Base-by-base conservation (phyloP, 2,888 invertebrate species). In the Plagodis pulveraria region DNA sequence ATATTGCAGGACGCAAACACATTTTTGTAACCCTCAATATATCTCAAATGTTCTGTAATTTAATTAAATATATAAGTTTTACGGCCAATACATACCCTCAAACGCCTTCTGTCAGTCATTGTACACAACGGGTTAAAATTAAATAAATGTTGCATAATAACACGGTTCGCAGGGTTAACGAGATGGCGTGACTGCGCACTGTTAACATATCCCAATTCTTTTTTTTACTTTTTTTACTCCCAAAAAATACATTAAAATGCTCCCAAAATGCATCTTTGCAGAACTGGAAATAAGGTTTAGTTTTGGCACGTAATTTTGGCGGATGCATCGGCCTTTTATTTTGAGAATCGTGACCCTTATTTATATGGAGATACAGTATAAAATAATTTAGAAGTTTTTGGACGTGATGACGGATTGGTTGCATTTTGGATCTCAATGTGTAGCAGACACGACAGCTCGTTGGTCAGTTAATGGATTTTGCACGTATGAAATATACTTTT, bases 91-190 rank as follows among this genome's bases (percentile, higher is more conserved):
- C 2, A 40, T 6, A 1, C 2, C 10, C 0, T 41, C 0, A 50
- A 46, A 45, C 6, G 34, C 6, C 60, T 50, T 51, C 51, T 56
- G 57, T 47, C 34, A 47, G 53, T 61, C 57, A 58, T 57, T 66
- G 65, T 69, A 69, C 65, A 45, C 58, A 68, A 65, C 65, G 62
- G 67, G 62, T 67, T 64, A 83, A 87, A 89, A 89, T 90, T 89
- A 90, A 89, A 89, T 89, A 89, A 89, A 89, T 86, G 85, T 83
- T 74, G 78, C 78, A 82, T 91, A 91, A 91, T 91, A 86, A 91
- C 80, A 91, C 73, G 86, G 78, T 87, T 77, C 74, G 68, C 66
- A 56, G 80, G 77, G 80, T 80, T 89, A 89, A 89, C 87, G 78
- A 84, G 86, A 73, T 89, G 81, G 86, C 91, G 91, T 91, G 91